Conservation (phyloP, 2,888 invertebrate species). For the Bimastos eiseni region DNA sequence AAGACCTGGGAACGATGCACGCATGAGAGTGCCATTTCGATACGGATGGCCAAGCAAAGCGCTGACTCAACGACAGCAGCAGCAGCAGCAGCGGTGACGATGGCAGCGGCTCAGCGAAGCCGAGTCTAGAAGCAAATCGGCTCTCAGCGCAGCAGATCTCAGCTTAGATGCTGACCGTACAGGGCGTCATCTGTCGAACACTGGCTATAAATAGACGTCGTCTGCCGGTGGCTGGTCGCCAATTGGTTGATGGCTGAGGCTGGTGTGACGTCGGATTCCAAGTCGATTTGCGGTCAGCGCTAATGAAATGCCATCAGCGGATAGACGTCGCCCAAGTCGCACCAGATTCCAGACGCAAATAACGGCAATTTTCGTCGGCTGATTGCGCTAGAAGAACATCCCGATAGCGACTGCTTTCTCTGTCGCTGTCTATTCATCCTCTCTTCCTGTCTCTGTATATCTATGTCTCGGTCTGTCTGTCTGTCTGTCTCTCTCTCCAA, state of each 20-base stretch:
- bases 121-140: background rate
- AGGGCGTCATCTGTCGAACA: background rate
- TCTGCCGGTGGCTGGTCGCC: background rate
- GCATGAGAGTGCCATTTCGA: background rate
- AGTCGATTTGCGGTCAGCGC: background rate
- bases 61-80: background rate
- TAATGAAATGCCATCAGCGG: constrained; percentile 9
- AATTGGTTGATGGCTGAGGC: background rate
- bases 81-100: background rate
- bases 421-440: too few species aligned
- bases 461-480: too few species aligned
- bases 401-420: too few species aligned
- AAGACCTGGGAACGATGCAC: background rate
- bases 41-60: background rate
- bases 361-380: background rate
- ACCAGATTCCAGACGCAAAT: background rate
- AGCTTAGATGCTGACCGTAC: background rate
- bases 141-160: background rate
- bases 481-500: background rate
- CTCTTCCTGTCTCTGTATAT: too few species aligned
- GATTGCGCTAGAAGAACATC: background rate
- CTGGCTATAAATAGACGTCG: background rate
- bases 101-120: background rate
- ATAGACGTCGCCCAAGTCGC: background rate
- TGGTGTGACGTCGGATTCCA: constrained; percentile 13